Evolutionary conservation across 2,113 vertebrate species (phyloP).

Genomic region (Muntiacus muntjak): DNA sequence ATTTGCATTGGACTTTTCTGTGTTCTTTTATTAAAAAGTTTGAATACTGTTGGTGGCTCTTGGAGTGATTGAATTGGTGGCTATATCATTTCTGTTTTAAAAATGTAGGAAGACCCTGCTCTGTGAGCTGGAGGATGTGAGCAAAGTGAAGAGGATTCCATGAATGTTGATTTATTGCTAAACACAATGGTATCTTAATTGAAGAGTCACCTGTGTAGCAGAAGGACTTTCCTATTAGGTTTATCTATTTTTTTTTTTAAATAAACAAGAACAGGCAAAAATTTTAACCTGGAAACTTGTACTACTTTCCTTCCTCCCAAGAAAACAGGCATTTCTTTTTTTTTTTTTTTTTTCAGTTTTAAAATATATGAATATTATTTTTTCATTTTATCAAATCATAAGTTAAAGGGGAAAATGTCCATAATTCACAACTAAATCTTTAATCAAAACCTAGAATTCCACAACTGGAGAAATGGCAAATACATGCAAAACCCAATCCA

Average conservation of each 20-base stretch:
- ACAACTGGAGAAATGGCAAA: constrained; percentile 72
- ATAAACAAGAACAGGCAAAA: not conserved
- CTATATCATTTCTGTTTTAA: not conserved
- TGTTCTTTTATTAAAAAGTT: not conserved
- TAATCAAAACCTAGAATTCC: constrained; percentile 78
- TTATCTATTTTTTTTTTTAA: not conserved
- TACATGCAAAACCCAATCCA: constrained; percentile 62
- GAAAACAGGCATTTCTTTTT: not conserved
- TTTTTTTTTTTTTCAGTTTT: not conserved
- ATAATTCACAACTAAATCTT: constrained; percentile 75
- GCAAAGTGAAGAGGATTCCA: not conserved
- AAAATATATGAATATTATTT: constrained; percentile 16
- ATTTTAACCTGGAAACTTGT: not conserved
- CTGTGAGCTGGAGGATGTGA: not conserved
- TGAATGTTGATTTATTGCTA: not conserved
- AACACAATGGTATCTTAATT: constrained; percentile 1
- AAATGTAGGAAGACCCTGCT: not conserved
- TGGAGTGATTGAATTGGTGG: not conserved
- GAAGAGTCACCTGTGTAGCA: not conserved
- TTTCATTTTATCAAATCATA: constrained; percentile 50
- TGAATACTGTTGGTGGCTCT: not conserved
- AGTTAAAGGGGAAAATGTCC: constrained; percentile 54
- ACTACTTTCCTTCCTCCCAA: not conserved
- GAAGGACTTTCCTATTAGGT: constrained; percentile 20
- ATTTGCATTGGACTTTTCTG: not conserved